Evolutionary conservation across 2,888 invertebrate genomes (phyloP), one percentile per base, ranked within the genome.

Genomic region (Plemyria rubiginata): DNA sequence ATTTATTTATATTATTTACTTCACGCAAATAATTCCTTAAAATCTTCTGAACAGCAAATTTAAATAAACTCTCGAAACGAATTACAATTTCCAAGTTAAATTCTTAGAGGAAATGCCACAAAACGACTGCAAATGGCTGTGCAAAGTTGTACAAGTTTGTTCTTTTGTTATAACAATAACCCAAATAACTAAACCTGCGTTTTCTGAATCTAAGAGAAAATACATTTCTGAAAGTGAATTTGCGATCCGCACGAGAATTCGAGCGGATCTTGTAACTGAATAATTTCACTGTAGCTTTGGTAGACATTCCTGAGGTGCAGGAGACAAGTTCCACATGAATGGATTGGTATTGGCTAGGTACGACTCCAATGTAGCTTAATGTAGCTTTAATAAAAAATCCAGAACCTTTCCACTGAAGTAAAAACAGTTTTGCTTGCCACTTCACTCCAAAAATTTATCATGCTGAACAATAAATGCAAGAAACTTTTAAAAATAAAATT

Each of bases 51-150:
- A 70, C 67, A 63, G 54, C 59, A 70, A 69, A 75, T 68, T 71
- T 68, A 65, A 71, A 70, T 69, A 68, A 71, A 66, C 66, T 69
- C 62, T 54, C 48, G 70, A 65, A 71, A 75, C 70, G 75, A 79
- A 77, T 78, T 78, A 77, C 74, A 75, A 79, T 78, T 78, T 76
- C 65, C 66, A 72, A 75, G 75, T 78, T 77, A 73, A 79, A 78
- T 76, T 81, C 74, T 72, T 75, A 63, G 68, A 78, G 74, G 66
- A 77, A 79, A 75, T 67, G 72, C 76, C 72, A 71, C 72, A 70
- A 76, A 80, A 76, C 69, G 76, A 72, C 77, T 76, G 74, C 73
- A 77, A 79, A 79, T 79, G 72, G 72, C 74, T 71, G 67, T 71
- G 65, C 66, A 60, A 73, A 76, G 71, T 79, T 79, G 49, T 67